These are phyloP conservation scores for Microplitis demolitor DNA, from an alignment of 1,140 invertebrate species.

Conservation along the genomic window DNA sequence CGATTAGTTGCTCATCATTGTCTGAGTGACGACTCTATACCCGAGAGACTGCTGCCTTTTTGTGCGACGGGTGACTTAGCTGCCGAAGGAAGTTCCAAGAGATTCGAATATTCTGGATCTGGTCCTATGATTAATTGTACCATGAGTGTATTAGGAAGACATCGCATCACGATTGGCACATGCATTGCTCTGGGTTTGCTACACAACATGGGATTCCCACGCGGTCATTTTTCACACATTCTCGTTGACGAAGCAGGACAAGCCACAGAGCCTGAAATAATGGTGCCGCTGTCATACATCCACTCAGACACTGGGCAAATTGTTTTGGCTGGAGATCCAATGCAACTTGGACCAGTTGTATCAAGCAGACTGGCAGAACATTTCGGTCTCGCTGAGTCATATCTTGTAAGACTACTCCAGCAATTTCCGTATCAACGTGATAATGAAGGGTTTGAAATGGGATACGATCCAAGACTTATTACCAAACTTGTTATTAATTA, in stretches of 20 bases:
- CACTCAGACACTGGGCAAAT: constrained; percentile 67
- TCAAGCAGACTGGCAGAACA: constrained; percentile 67
- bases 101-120: constrained; percentile 46
- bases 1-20: constrained; percentile 72
- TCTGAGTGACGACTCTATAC: constrained; percentile 65
- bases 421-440: constrained; percentile 72
- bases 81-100: constrained; percentile 50
- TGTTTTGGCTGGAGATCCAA: constrained; percentile 88
- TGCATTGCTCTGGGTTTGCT: constrained; percentile 75
- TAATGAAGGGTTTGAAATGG: constrained; percentile 59
- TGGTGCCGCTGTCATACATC: constrained; percentile 71
- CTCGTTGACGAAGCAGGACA: constrained; percentile 92
- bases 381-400: constrained; percentile 73
- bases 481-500: constrained; percentile 79
- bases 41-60: constrained; percentile 70
- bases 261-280: constrained; percentile 84
- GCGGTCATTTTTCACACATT: constrained; percentile 84
- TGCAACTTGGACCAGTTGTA: constrained; percentile 87
- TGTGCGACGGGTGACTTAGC: constrained; percentile 70
- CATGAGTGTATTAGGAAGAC: constrained; percentile 67
- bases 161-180: constrained; percentile 84
- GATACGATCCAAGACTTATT: constrained; percentile 72
- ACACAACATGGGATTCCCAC: constrained; percentile 68
- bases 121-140: constrained; percentile 62
- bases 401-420: constrained; percentile 72